Evolutionary conservation across 1,140 invertebrate genomes (phyloP), one percentile per base, ranked within the genome.

Genomic region (Magallana gigas): DNA sequence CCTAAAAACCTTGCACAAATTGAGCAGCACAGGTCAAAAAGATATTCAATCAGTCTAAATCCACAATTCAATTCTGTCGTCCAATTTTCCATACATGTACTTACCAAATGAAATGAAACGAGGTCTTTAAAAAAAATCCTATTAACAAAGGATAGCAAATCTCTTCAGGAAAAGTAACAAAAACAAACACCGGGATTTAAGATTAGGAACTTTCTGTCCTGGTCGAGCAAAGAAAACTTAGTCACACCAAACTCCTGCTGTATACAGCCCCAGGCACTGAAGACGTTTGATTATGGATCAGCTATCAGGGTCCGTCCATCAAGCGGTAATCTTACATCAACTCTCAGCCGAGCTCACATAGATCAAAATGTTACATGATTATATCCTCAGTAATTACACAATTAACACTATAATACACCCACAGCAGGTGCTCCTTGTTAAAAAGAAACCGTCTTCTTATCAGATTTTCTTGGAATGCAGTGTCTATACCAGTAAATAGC

Each of bases 131-230:
- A 29, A 76, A 76, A 29, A 29, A 76, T 76, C 68, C 68, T 76
- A 2, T 48, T 76, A 48, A 76, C 36, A 48, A 48, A 76, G 68
- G 68, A 76, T 76, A 76, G 36, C 18, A 76, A 76, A 29, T 71
- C 68, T 29, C n/a, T 71, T 71, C 18, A 71, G 68, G 23, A 60
- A 60, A 68, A 68, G 64, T n/a, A 76, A 76, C 36, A 76, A 76
- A 76, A 76, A 76, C 68, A 76, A 76, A 76, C 68, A 76, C 68
- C 23, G 7, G 68, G 68, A 29, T 76, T 76, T 76, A 76, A 76
- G 68, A 76, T 76, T 76, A 76, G 68, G 68, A 76, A 76, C 29
- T 76, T 76, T 76, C 68, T 23, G 68, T 76, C 68, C 68, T 76
- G 23, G 18, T 76, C 23, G 23, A 23, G 68, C 29, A 76, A 48